phyloP scores from a whole-genome alignment of 1,140 invertebrate species.

The Dolichoris vasculosae region DNA sequence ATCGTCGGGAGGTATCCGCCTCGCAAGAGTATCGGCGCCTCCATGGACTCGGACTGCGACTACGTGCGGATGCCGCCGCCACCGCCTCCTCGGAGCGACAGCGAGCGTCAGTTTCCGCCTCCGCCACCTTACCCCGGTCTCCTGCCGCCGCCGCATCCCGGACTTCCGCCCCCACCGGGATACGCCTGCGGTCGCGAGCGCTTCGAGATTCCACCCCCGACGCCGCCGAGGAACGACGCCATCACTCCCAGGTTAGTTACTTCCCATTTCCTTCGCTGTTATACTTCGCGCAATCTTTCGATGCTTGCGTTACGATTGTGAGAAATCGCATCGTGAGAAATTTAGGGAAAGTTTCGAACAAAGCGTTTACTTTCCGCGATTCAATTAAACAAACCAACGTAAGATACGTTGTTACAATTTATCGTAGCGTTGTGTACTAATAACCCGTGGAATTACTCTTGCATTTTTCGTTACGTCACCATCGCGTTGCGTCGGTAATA shows the following conservation, averaged over 20 bases:
- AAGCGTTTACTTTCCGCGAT: too few species aligned
- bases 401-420: too few species aligned
- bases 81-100: conserved; percentile 80
- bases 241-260: conserved; percentile 61
- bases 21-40: conserved; percentile 86
- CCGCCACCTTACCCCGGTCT: conserved; percentile 66
- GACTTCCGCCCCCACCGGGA: conserved; percentile 65
- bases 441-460: too few species aligned
- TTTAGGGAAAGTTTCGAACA: too few species aligned
- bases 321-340: too few species aligned
- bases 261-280: too few species aligned
- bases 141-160: conserved; percentile 58
- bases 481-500: too few species aligned
- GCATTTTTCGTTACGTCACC: too few species aligned
- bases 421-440: too few species aligned
- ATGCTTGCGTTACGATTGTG: too few species aligned
- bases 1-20: conserved; percentile 88
- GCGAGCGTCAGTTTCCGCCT: conserved; percentile 71
- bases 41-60: conserved; percentile 90
- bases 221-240: conserved; percentile 71
- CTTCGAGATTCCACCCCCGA: conserved; percentile 71
- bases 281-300: too few species aligned
- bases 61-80: conserved; percentile 88
- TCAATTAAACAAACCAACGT: too few species aligned
- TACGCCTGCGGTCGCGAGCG: conserved; percentile 66